Conservation (phyloP, 2,797 vertebrate genomes). For the Crossoptilon crossoptilon region DNA sequence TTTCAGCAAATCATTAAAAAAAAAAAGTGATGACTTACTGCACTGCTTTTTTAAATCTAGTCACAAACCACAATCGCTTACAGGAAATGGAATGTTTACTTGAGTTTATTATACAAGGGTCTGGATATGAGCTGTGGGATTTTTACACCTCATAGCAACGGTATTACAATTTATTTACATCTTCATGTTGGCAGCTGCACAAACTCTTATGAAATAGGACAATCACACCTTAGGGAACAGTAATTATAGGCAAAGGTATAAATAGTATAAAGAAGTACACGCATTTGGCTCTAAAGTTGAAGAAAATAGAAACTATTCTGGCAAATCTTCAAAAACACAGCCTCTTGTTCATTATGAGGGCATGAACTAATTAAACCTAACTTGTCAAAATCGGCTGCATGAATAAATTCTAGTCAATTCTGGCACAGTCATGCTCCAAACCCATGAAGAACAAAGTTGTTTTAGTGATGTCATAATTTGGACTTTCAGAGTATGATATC, state of each 20-base stretch:
- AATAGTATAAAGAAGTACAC: slow-evolving; percentile 83
- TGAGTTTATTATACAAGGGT: slow-evolving; percentile 90
- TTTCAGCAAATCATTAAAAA: slow-evolving; percentile 81
- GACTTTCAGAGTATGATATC: slow-evolving; percentile 82
- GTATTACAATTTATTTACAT: slow-evolving; percentile 98
- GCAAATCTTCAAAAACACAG: slow-evolving; percentile 80
- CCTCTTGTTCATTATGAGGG: slow-evolving; percentile 80
- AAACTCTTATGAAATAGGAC: slow-evolving; percentile 91
- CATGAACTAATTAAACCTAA: slow-evolving; percentile 84
- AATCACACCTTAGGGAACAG: slow-evolving; percentile 89
- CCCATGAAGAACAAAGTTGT: slow-evolving; percentile 82
- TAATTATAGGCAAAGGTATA: slow-evolving; percentile 90
- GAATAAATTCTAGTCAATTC: slow-evolving; percentile 79
- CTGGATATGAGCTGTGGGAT: slow-evolving; percentile 88
- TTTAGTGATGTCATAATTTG: slow-evolving; percentile 87
- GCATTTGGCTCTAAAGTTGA: slow-evolving; percentile 82
- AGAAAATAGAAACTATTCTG: slow-evolving; percentile 84
- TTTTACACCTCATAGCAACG: slow-evolving; percentile 89
- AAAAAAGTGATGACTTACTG: slow-evolving; percentile 81
- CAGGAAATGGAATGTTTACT: slow-evolving; percentile 97
- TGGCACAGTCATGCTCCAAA: slow-evolving; percentile 74
- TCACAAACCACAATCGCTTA: slow-evolving; percentile 88
- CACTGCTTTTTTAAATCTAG: slow-evolving; percentile 84
- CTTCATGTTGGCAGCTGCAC: slow-evolving; percentile 91
- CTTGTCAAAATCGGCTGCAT: slow-evolving; percentile 79